These are phyloP conservation scores for Xiphophorus couchianus DNA, from an alignment of 2,113 vertebrate species.

Conservation along the genomic window DNA sequence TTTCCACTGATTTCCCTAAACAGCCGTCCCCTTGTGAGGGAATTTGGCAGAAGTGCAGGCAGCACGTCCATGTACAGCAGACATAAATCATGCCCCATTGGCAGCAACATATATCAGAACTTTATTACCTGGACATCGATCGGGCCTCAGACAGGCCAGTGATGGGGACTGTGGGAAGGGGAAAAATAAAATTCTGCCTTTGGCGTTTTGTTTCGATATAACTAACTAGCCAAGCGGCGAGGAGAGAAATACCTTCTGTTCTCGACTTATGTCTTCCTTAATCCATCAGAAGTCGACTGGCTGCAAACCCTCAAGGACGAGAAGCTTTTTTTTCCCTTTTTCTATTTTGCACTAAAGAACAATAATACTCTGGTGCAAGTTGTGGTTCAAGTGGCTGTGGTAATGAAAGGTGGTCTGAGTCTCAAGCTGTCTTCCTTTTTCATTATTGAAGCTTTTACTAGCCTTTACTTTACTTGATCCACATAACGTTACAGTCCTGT, in stretches of 20 bases:
- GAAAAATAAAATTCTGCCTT: constrained; percentile 45
- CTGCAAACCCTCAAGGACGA: constrained; percentile 30
- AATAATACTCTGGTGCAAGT: constrained; percentile 3
- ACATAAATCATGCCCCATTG: constrained; percentile 56
- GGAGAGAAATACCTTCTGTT: constrained; percentile 21
- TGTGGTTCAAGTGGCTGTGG: background rate
- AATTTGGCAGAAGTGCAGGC: constrained; percentile 8
- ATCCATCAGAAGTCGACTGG: constrained; percentile 36
- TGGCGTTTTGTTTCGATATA: constrained; percentile 24
- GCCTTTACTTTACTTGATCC: background rate
- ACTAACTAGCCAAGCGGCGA: constrained; percentile 38
- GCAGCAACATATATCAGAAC: constrained; percentile 57
- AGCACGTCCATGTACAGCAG: constrained; percentile 5
- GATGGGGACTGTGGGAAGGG: constrained; percentile 54
- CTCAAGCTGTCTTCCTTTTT: constrained; percentile 2
- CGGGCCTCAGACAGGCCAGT: constrained; percentile 47
- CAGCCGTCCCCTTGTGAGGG: constrained; percentile 10
- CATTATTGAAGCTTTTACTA: constrained; percentile 3
- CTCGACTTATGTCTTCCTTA: constrained; percentile 35
- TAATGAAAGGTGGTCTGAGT: constrained; percentile 15
- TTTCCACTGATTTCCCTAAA: constrained; percentile 19
- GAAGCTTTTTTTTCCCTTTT: background rate
- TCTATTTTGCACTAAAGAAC: constrained; percentile 5
- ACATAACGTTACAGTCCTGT: background rate
- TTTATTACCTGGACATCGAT: constrained; percentile 57